These are phyloP conservation scores for Ovis aries DNA, from an alignment of 2,113 vertebrate genomes.

Conservation along the genomic window ARS-UI_Ramb_v3.0 NC_056054.1:30665001-30665500, in stretches of 20 bases:
- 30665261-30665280: no score
- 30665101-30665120: background rate
- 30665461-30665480: background rate
- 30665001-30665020: constrained; percentile 49
- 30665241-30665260: no score
- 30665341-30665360: accelerated
- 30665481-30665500: constrained; percentile 43
- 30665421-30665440: background rate
- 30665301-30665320: no score
- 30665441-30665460: background rate
- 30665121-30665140: background rate
- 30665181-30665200: background rate
- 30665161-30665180: background rate
- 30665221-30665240: background rate
- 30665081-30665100: background rate
- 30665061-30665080: background rate
- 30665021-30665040: constrained; percentile 31
- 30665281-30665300: no score
- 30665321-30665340: no score
- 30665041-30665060: constrained; percentile 7
- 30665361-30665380: accelerated
- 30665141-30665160: background rate
- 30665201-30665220: background rate
- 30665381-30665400: no score
- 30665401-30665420: background rate